Conservation (phyloP, 2,113 vertebrate species). For the Vimba vimba region DNA sequence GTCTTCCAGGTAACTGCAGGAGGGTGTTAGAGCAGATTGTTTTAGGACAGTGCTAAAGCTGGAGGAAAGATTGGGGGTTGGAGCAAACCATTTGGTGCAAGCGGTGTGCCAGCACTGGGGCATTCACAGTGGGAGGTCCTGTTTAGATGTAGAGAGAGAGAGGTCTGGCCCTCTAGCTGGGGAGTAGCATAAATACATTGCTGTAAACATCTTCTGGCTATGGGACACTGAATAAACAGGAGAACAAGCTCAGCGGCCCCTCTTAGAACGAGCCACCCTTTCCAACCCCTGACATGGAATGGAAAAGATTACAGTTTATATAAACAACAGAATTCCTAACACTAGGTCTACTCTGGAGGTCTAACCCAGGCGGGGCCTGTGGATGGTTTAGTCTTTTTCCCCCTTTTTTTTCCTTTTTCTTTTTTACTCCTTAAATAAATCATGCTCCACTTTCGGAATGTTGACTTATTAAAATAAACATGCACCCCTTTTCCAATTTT, state of each 20-base stretch:
- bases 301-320: constrained; percentile 87
- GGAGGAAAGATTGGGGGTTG: constrained; percentile 45
- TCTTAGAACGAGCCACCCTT: constrained; percentile 64
- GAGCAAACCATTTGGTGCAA: constrained; percentile 51
- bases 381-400: constrained; percentile 55
- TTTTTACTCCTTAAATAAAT: constrained; percentile 63
- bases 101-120: constrained; percentile 50
- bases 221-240: constrained; percentile 83
- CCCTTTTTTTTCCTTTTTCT: constrained; percentile 27
- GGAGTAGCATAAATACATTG: constrained; percentile 81
- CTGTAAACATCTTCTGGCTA: constrained; percentile 85
- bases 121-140: constrained; percentile 82
- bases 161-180: constrained; percentile 70
- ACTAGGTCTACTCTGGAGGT: constrained; percentile 79
- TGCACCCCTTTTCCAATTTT: constrained; percentile 51
- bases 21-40: constrained; percentile 42
- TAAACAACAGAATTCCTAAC: constrained; percentile 85
- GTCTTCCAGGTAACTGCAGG: constrained; percentile 33
- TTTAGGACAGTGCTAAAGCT: constrained; percentile 49
- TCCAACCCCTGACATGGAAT: constrained; percentile 77
- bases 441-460: constrained; percentile 63
- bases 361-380: constrained; percentile 64
- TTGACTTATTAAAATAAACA: constrained; percentile 66
- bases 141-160: constrained; percentile 73
- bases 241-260: constrained; percentile 73